A percentile compares a stretch with the other conserved stretches of the same genome.
phyloP scores from a whole-genome alignment of 2,888 invertebrate species.

The Pheosia tremula region DNA sequence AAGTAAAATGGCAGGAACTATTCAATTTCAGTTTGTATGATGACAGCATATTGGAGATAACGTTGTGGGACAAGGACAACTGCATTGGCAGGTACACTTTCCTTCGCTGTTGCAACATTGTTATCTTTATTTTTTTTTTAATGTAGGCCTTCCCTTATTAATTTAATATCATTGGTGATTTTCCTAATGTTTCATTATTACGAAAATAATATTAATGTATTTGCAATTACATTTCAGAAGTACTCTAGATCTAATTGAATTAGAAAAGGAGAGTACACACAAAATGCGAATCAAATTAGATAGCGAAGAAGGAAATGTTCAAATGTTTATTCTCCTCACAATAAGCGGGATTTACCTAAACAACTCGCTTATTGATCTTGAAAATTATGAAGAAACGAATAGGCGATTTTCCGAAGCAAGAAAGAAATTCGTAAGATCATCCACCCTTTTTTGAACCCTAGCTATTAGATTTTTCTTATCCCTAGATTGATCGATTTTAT shows the following conservation, averaged over 20 bases:
- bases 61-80: slow-evolving; percentile 92
- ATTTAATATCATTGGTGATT: too few relatives aligned
- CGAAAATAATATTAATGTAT: not conserved
- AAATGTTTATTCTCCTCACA: slow-evolving; percentile 93
- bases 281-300: slow-evolving; percentile 92
- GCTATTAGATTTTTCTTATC: too few relatives aligned
- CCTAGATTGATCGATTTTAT: too few relatives aligned
- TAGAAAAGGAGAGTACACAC: slow-evolving; percentile 95
- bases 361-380: slow-evolving; percentile 93
- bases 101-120: too few relatives aligned
- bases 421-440: slow-evolving; percentile 86
- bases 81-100: slow-evolving; percentile 78
- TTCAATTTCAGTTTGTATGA: slow-evolving; percentile 97
- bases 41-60: slow-evolving; percentile 93
- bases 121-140: too few relatives aligned
- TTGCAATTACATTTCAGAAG: slow-evolving; percentile 65
- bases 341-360: slow-evolving; percentile 95
- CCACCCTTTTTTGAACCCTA: slow-evolving; percentile 9
- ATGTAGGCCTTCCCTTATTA: too few relatives aligned
- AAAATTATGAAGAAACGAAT: slow-evolving; percentile 90
- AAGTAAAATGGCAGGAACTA: slow-evolving; percentile 95
- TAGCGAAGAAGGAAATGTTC: slow-evolving; percentile 87
- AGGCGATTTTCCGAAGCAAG: slow-evolving; percentile 81
- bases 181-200: too few relatives aligned
- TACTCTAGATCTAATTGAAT: slow-evolving; percentile 89